Base-by-base conservation (phyloP, 1,140 invertebrate species). In the Helicoverpa zea region DNA sequence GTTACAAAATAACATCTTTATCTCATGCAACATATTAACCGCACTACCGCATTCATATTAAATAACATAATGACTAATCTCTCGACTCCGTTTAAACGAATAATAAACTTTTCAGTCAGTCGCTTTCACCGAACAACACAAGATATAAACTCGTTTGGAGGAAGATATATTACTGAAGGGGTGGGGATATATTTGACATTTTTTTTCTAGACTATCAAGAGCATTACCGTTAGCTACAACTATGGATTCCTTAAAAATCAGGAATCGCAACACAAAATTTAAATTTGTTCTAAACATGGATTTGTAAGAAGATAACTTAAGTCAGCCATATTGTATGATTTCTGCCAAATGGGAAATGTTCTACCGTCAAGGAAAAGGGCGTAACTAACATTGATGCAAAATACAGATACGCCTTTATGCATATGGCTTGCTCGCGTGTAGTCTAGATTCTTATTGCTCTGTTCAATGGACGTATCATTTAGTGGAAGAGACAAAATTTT, bases 401-500 rank as follows among this genome's bases (percentile, higher is more conserved):
- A 18, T 23, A 58, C 14, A 58, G 56, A 18, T 18, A 16, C 16
- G 16, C 54, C 54, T 16, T 18, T 16, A 23, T n/a, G 1, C 16
- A n/a, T 3, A 12, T 5, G 43, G 16, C 2, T 68, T 18, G 43
- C 43, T 68, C 64, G 12, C 10, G 11, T 7, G 43, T 68, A 49
- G 43, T 68, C n/a, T 29, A 51, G 35, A 70, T 70, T 11, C 14
- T 5, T 51, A 23, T 54, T 29, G 5, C 18, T n/a, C 30, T 13
- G 49, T 2, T 54, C 49, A 52, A 54, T 54, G 68, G 49, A 72
- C 68, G 49, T 72, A 47, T 43, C 23, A 72, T 72, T 72, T 30
- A 75, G 2, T 77, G 74, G 74, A 77, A 64, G 59, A 63, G 58
- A 64, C 14, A 64, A 9, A 64, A 77, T 77, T 77, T 64, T 16